phyloP scores from a whole-genome alignment of 1,140 invertebrate genomes.

The Eueides isabella region DNA sequence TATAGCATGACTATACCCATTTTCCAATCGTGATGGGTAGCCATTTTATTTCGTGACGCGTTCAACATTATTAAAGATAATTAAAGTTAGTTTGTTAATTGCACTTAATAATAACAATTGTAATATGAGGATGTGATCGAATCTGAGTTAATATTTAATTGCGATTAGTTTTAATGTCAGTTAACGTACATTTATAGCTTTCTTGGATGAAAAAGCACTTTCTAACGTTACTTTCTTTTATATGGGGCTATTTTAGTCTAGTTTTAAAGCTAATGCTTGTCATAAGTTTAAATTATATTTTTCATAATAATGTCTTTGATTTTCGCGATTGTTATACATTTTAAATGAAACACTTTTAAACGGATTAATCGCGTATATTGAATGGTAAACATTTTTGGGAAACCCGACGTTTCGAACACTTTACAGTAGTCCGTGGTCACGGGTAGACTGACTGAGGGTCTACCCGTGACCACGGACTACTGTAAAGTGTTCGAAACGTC shows the following conservation, averaged over 20 bases:
- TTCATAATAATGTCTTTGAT: too few species aligned
- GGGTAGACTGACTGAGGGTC: too few species aligned
- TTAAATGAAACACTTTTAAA: too few species aligned
- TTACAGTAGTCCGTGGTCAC: too few species aligned
- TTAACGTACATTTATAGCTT: not conserved
- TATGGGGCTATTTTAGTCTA: not conserved
- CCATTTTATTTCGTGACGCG: slow-evolving; percentile 43
- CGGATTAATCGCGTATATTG: too few species aligned
- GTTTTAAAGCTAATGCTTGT: not conserved
- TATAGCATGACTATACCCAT: slow-evolving; percentile 43
- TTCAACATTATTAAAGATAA: slow-evolving; percentile 39
- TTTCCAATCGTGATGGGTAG: slow-evolving; percentile 40
- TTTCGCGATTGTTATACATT: too few species aligned
- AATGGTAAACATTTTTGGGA: too few species aligned
- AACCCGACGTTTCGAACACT: too few species aligned
- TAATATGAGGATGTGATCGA: slow-evolving; percentile 29
- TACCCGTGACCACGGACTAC: too few species aligned
- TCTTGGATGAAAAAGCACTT: slow-evolving; percentile 1
- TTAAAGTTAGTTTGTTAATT: slow-evolving; percentile 41
- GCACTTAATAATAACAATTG: slow-evolving; percentile 33
- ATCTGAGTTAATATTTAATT: slow-evolving; percentile 17
- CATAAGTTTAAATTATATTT: too few species aligned
- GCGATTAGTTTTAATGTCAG: not conserved
- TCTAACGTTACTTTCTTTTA: not conserved
- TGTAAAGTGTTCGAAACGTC: too few species aligned